Evolutionary conservation across 2,113 vertebrate genomes (phyloP).

Genomic region (Guaruba guarouba): DNA sequence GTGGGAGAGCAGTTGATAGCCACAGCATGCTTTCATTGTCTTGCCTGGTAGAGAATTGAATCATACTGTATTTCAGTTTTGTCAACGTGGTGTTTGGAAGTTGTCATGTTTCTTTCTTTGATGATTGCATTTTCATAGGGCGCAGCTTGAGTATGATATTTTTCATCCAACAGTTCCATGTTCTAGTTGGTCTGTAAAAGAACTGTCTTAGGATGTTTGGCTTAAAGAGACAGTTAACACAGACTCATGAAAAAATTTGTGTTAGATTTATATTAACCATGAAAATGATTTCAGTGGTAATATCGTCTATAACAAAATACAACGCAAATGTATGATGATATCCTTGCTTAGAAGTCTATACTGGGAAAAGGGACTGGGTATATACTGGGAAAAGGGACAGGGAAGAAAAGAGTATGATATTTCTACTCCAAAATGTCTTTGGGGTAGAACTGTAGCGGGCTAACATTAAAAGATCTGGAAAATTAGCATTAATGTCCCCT

Average conservation of each 20-base stretch:
- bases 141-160: neutral
- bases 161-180: neutral
- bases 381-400: neutral
- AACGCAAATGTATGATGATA: neutral
- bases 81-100: neutral
- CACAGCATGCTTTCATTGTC: neutral
- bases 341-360: neutral
- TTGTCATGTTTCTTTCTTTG: neutral
- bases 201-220: neutral
- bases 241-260: neutral
- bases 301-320: neutral
- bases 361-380: too few relatives aligned
- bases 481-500: neutral
- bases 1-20: neutral
- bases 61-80: neutral
- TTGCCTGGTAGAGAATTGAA: neutral
- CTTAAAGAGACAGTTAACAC: neutral
- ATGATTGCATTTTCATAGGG: neutral
- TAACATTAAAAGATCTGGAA: neutral
- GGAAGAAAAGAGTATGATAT: neutral
- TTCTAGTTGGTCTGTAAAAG: neutral
- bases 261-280: neutral
- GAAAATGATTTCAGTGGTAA: neutral
- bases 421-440: neutral
- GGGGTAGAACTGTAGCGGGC: neutral